Base-by-base conservation (phyloP, 2,113 vertebrate genomes). In the Hydropotes inermis region DNA sequence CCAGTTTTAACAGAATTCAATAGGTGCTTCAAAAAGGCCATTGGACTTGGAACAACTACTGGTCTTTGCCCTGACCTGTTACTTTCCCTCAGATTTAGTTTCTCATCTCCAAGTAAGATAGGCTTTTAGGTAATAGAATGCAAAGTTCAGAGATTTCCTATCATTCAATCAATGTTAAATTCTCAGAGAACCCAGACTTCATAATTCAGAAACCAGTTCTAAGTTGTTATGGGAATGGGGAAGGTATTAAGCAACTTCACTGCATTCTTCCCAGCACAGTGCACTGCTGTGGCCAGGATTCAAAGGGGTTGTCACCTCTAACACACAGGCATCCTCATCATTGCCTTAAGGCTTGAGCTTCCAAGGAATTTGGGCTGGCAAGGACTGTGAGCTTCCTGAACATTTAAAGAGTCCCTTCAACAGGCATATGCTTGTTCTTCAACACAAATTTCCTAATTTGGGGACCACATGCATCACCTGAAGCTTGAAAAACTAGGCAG, bases 121-220 rank as follows among this genome's bases (percentile, higher is more conserved):
- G 27, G n/a, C 23, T 74, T 55, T 60, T 83, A 58, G 21, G 15
- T 36, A 64, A 13, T 6, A 79, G 76, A 87, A 87, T 87, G 27
- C 89, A 57, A 82, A 79, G 45, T 60, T 55, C 27, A 57, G 84
- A 94, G 61, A n/a, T 86, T 97, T 95, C 50, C 60, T 82, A 13
- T 85, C 57, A 78, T 28, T 25, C 5, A 96, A 82, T 43, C 74
- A n/a, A 60, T 45, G 39, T 76, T 27, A 45, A 92, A 81, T 87
- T 96, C 47, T 83, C 82, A 93, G 45, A 94, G 86, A 97, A 86
- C 11, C 39, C 76, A 93, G 58, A 74, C 6, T 79, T 88, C 23
- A 7, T 30, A 70, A 36, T 47, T 89, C 58, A 89, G 50, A 98
- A 92, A 70, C 81, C 33, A 79, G 45, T 87, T 96, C 58, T 52